Evolutionary conservation across 2,888 invertebrate species (phyloP).

Genomic region (Antheraea assamensis): DNA sequence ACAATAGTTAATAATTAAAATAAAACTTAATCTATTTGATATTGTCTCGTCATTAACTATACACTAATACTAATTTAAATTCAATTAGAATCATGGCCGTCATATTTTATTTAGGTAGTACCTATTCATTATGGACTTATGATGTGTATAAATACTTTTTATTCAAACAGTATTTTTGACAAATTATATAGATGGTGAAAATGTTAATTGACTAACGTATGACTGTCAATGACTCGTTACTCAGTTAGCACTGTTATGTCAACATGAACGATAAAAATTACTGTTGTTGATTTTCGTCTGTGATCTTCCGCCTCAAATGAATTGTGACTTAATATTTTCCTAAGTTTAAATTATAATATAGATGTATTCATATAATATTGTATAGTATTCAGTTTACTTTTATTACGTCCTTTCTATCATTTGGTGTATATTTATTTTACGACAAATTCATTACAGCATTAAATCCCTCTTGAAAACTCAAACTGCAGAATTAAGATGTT

Average conservation of each 20-base stretch:
- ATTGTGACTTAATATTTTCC: background rate
- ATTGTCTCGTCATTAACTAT: conserved; percentile 74
- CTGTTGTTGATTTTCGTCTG: background rate
- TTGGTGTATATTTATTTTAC: background rate
- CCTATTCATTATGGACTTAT: background rate
- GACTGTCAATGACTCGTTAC: too few relatives aligned
- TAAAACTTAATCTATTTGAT: conserved; percentile 72
- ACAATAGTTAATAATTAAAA: conserved; percentile 30
- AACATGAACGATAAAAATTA: background rate
- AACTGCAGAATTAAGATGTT: background rate
- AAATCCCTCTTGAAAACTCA: background rate
- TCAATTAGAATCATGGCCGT: conserved; percentile 21
- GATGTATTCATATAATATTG: background rate
- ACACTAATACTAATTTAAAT: conserved; percentile 40
- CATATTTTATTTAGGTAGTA: conserved; percentile 3
- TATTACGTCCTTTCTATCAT: background rate
- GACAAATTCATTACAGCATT: background rate
- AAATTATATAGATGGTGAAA: background rate
- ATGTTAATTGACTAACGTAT: too few relatives aligned
- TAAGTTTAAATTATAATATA: background rate
- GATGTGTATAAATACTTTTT: conserved; percentile 7
- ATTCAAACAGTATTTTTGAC: background rate
- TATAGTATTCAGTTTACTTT: background rate
- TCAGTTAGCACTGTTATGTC: too few relatives aligned
- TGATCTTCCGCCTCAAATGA: background rate